Base-by-base conservation (phyloP, 1,140 invertebrate species). In the Ceratosolen solmsi region DNA sequence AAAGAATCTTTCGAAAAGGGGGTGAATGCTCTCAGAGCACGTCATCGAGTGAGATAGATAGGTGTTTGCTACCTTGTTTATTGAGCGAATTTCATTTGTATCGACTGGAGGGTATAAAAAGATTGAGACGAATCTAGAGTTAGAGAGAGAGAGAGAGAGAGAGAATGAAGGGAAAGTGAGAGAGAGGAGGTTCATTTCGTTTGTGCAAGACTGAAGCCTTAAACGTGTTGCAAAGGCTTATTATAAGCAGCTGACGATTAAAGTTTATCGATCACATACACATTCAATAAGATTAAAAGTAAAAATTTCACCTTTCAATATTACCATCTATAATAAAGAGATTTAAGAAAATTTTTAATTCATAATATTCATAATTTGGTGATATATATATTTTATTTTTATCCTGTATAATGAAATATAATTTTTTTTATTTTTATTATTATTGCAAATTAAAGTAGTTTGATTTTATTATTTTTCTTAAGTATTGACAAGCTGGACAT, bases 11-110 rank as follows among this genome's bases (percentile, higher is more conserved):
- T 25, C 58, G 58, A 56, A 70, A 56, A 46, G 41, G 68, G 65
- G 78, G 78, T 71, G 78, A 79, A 46, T 25, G 78, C 9, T 60
- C 36, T 46, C 33, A 8, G 41, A 7, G 22, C 30, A 27, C 33
- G 36, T 51, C 46, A 20, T 13, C 30, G 41, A 22, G 36, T 33
- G 38, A 78, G 75, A 68, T n/a, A 54, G 75, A 78, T 78, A 25
- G 75, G n/a, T 36, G 15, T 51, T 56, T 51, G 46, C 20, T 22
- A 70, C 78, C 22, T 4, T 2, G 30, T 68, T 79, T 79, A 79
- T 79, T 70, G 78, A 72, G n/a, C 65, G 65, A 56, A 71, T 71
- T 51, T 58, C 46, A 46, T 70, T 68, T 72, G 68, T 79, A 54
- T 72, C 33, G 30, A 56, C 38, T 46, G 17, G 1, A 36, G 33